These are phyloP conservation scores for Linnaemya tessellans DNA, from an alignment of 2,888 invertebrate species.

Conservation along the genomic window DNA sequence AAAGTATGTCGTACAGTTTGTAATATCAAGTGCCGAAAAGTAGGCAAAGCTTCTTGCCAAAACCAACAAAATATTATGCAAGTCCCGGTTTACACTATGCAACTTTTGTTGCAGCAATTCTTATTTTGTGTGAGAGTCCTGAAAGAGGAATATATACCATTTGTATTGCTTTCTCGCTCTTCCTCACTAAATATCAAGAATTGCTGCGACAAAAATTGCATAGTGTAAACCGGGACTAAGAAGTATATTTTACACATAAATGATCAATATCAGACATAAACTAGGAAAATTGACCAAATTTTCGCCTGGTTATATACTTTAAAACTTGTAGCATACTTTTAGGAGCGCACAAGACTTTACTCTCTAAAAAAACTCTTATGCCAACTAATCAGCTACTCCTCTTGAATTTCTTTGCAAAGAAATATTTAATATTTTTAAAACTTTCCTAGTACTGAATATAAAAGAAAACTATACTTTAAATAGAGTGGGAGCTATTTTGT, in stretches of 20 bases:
- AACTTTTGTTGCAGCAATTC: too few relatives aligned
- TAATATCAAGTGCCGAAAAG: neutral
- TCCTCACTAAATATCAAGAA: too few relatives aligned
- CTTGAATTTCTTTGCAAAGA: neutral
- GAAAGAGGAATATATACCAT: too few relatives aligned
- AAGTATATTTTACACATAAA: too few relatives aligned
- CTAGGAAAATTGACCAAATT: neutral
- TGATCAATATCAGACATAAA: neutral
- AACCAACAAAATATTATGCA: neutral
- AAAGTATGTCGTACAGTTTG: neutral
- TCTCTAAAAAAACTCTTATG: too few relatives aligned
- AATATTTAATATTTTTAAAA: constrained; percentile 5
- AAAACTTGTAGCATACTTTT: neutral
- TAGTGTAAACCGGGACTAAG: too few relatives aligned
- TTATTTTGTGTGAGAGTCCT: too few relatives aligned
- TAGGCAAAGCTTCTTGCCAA: neutral
- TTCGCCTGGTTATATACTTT: neutral
- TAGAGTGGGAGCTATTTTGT: constrained; percentile 45
- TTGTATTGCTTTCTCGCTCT: too few relatives aligned
- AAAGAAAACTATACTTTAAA: neutral
- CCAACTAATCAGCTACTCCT: neutral
- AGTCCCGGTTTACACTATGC: too few relatives aligned
- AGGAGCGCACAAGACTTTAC: neutral
- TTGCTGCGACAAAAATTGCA: too few relatives aligned
- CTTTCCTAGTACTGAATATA: neutral